Evolutionary conservation across 2,888 invertebrate species (phyloP).

Genomic region (Pinctada fucata): DNA sequence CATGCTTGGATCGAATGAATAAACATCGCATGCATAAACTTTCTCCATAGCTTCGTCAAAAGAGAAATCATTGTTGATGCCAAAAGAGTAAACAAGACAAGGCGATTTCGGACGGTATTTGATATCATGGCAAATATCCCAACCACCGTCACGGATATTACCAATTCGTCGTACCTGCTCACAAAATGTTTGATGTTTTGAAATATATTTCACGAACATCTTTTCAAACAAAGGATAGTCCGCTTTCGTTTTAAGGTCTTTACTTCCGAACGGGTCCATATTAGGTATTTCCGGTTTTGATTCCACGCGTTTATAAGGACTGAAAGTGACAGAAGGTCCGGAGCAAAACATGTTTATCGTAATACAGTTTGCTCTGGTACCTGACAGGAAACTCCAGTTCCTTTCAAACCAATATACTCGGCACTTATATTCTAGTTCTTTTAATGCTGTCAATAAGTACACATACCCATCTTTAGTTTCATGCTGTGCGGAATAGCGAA

Average conservation of each 20-base stretch:
- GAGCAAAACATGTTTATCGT: conserved; percentile 1
- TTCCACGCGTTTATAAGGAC: no score
- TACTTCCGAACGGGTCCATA: neutral
- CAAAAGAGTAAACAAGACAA: conserved; percentile 15
- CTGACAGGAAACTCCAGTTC: conserved; percentile 4
- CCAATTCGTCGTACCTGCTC: conserved; percentile 8
- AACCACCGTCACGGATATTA: conserved; percentile 15
- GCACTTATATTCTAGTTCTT: conserved; percentile 6
- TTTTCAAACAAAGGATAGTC: neutral
- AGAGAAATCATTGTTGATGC: neutral
- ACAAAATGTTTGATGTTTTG: neutral
- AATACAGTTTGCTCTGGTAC: neutral
- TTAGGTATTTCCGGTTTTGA: neutral
- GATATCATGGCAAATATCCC: conserved; percentile 17
- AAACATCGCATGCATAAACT: conserved; percentile 13
- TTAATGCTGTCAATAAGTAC: neutral
- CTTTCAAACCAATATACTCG: conserved; percentile 7
- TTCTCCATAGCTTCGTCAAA: conserved; percentile 17
- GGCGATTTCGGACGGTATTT: neutral
- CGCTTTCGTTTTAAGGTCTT: neutral
- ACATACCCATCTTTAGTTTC: neutral
- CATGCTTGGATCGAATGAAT: conserved; percentile 3
- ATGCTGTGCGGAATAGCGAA: neutral
- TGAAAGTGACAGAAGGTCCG: no score
- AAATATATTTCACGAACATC: neutral